These are phyloP conservation scores for Alectoris magna DNA, from an alignment of 2,797 vertebrate genomes.

Conservation along the genomic window DNA sequence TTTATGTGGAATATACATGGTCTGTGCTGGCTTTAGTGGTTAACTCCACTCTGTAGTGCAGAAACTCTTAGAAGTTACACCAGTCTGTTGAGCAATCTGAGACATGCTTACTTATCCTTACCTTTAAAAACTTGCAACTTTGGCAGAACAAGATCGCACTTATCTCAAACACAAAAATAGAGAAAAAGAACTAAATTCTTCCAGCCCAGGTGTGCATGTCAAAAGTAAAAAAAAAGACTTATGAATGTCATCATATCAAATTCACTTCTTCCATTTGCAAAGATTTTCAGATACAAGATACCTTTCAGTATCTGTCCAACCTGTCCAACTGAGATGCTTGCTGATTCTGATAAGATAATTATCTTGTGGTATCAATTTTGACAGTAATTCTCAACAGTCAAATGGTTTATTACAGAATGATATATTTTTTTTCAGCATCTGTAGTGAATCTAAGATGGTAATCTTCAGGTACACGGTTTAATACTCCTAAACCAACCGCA, in stretches of 20 bases:
- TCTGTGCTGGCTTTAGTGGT: neutral
- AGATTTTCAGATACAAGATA: constrained; percentile 12
- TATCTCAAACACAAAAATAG: neutral
- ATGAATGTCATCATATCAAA: neutral
- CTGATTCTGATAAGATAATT: constrained; percentile 25
- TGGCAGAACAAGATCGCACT: neutral
- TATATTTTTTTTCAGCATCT: neutral
- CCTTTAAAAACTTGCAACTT: neutral
- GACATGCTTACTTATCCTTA: neutral
- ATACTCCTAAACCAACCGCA: neutral
- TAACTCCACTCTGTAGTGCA: neutral
- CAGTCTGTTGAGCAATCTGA: neutral
- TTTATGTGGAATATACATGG: neutral
- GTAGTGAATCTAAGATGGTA: neutral
- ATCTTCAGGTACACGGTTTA: neutral
- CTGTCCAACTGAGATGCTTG: neutral
- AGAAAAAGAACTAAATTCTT: neutral
- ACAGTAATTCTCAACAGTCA: neutral
- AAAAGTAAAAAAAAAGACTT: neutral
- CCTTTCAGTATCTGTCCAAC: neutral
- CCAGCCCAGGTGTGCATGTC: neutral
- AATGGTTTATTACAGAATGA: neutral
- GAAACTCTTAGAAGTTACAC: neutral
- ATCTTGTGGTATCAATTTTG: neutral
- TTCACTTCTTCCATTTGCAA: neutral